Conservation (phyloP, 2,888 invertebrate genomes). For the Hypena proboscidalis region DNA sequence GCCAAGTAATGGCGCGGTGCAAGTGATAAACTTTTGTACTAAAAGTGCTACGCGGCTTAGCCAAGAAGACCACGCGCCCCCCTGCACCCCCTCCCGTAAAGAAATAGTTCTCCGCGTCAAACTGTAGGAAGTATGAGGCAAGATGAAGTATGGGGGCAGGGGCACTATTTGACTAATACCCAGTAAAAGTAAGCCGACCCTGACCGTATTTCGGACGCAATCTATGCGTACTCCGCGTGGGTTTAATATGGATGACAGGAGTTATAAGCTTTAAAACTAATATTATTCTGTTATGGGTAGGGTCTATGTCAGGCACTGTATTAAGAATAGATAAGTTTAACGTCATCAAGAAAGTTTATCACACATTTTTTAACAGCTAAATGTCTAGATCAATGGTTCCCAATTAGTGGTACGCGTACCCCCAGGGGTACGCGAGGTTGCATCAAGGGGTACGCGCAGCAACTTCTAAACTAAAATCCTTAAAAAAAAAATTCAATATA, state of each 20-base stretch:
- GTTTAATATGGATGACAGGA: constrained; percentile 28
- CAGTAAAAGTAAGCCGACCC: constrained; percentile 32
- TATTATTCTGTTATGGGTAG: constrained; percentile 9
- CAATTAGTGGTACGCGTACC: too few species aligned
- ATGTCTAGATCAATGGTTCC: too few species aligned
- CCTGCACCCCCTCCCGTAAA: background rate
- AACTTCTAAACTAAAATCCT: too few species aligned
- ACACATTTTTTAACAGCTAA: too few species aligned
- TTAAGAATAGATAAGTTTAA: background rate
- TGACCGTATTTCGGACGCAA: constrained; percentile 32
- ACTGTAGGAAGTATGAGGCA: background rate
- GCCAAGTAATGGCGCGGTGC: constrained; percentile 66
- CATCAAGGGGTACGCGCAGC: too few species aligned
- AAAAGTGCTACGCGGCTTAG: constrained; percentile 4
- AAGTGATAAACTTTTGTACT: constrained; percentile 65
- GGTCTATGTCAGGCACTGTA: constrained; percentile 1
- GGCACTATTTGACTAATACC: constrained; percentile 2
- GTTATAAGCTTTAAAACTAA: constrained; percentile 29
- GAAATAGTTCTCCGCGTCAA: background rate
- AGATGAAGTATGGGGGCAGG: background rate
- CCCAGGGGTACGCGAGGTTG: too few species aligned
- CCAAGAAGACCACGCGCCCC: background rate
- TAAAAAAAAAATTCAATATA: too few species aligned
- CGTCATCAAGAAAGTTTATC: too few species aligned
- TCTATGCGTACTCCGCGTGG: constrained; percentile 32